A percentile compares a stretch with the other conserved stretches of the same genome.
Evolutionary conservation across 2,888 invertebrate species (phyloP).

Genomic region (Acleris holmiana): DNA sequence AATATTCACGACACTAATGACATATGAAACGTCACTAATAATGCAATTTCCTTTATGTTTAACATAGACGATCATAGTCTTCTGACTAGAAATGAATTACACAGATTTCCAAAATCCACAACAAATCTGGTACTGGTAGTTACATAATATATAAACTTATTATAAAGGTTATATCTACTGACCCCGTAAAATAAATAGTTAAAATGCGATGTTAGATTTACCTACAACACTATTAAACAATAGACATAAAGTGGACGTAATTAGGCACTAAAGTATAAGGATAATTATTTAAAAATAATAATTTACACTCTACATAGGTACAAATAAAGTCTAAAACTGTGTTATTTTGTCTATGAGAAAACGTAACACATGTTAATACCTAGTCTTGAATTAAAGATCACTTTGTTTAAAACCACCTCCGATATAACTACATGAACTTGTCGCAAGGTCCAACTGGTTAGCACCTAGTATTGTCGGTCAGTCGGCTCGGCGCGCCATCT

Average conservation of each 20-base stretch:
- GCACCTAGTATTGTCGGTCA: conserved; percentile 84
- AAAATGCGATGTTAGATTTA: conserved; percentile 71
- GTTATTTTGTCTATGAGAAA: conserved; percentile 69
- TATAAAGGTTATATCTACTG: conserved; percentile 70
- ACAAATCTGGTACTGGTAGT: conserved; percentile 64
- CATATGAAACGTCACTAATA: conserved; percentile 47
- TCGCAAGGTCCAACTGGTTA: conserved; percentile 80
- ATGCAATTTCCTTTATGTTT: conserved; percentile 56
- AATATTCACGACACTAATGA: conserved; percentile 39
- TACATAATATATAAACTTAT: conserved; percentile 64
- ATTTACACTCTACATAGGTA: conserved; percentile 74
- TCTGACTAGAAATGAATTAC: conserved; percentile 79
- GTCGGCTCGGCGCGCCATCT: conserved; percentile 62
- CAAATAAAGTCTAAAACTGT: conserved; percentile 73
- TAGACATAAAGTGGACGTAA: conserved; percentile 75
- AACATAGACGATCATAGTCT: conserved; percentile 77
- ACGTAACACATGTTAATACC: conserved; percentile 79
- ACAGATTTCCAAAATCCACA: conserved; percentile 65
- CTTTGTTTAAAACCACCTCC: conserved; percentile 68
- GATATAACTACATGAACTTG: conserved; percentile 75
- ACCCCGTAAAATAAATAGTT: conserved; percentile 81
- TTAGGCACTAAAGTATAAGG: conserved; percentile 74
- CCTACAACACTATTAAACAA: conserved; percentile 71
- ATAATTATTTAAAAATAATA: conserved; percentile 70
- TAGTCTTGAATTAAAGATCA: conserved; percentile 72